Base-by-base conservation (phyloP, 2,113 vertebrate genomes). In the Charadrius vociferus region DNA sequence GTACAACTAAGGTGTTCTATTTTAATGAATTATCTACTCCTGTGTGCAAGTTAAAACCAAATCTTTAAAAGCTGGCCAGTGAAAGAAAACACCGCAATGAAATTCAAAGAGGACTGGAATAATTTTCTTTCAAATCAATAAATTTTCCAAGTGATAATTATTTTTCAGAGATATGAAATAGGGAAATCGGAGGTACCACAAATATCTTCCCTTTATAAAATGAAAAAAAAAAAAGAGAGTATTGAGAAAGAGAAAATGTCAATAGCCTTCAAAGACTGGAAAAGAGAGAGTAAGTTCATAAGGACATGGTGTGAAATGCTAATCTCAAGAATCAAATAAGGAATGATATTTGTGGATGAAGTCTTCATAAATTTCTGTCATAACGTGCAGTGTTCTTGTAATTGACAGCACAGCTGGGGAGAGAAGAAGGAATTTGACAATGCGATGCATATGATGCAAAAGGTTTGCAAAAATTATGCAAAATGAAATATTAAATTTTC, bases 101-200 rank as follows among this genome's bases (percentile, higher is more conserved):
- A 55, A 72, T n/a, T 86, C n/a, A 43, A 7, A 58, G 37, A 81
- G 36, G n/a, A 91, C 70, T 14, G 50, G 52, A 92, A 90, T 37
- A 66, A 43, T 53, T 93, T 91, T 74, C 53, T 95, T 92, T 66
- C 63, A 85, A 95, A 79, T 88, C 65, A 91, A 66, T 50, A 86
- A 50, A 50, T 49, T 39, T 82, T 79, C 16, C 59, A 86, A 91
- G 52, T 49, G 91, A 74, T 66, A n/a, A 85, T 29, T 50, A 34
- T 93, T 93, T 97, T 93, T 39, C 52, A 49, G 85, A 86, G 47
- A 34, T 43, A 66, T 29, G 68, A 67, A 94, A 73, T 43, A 81
- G 56, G 41, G 21, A 63, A 90, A 80, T 49, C 29, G 34, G 53
- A 73, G 36, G 23, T 61, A 37, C 36, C 19, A 29, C 34, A 73